Evolutionary conservation across 2,113 vertebrate genomes (phyloP).

Genomic region (Mola mola): DNA sequence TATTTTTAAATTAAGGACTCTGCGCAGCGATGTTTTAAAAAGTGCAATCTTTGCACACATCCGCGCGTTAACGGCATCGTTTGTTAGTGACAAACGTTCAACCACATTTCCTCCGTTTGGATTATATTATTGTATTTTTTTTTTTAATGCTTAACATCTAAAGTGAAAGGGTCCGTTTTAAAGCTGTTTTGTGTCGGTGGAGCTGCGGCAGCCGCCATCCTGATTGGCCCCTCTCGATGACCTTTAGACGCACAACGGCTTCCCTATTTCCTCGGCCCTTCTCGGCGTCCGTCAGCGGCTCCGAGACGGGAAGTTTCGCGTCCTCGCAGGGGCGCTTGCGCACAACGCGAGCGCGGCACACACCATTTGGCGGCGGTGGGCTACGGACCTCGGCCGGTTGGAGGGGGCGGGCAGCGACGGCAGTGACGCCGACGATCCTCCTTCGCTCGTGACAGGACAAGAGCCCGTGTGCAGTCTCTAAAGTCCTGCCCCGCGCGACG

Average conservation of each 20-base stretch:
- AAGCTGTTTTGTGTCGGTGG: background rate
- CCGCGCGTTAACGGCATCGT: no score
- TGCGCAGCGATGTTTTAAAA: no score
- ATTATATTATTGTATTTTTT: no score
- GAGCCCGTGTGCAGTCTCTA: constrained; percentile 17
- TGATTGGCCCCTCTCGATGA: background rate
- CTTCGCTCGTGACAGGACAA: constrained; percentile 50
- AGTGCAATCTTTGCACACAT: no score
- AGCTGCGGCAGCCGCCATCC: background rate
- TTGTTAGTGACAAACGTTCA: no score
- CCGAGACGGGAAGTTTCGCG: constrained; percentile 62
- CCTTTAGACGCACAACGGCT: background rate
- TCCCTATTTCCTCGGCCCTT: background rate
- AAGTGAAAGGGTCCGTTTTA: no score
- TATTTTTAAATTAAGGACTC: no score
- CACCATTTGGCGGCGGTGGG: constrained; percentile 43
- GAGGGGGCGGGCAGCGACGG: constrained; percentile 54
- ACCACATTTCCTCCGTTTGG: no score
- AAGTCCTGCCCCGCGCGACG: constrained; percentile 43
- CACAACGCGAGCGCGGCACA: constrained; percentile 60
- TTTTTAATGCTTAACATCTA: no score
- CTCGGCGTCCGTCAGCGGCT: background rate
- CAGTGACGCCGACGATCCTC: constrained; percentile 47
- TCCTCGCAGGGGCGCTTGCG: constrained; percentile 72
- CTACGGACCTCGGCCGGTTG: constrained; percentile 61